Evolutionary conservation across 2,888 invertebrate species (phyloP).

Genomic region (Clunio marinus): DNA sequence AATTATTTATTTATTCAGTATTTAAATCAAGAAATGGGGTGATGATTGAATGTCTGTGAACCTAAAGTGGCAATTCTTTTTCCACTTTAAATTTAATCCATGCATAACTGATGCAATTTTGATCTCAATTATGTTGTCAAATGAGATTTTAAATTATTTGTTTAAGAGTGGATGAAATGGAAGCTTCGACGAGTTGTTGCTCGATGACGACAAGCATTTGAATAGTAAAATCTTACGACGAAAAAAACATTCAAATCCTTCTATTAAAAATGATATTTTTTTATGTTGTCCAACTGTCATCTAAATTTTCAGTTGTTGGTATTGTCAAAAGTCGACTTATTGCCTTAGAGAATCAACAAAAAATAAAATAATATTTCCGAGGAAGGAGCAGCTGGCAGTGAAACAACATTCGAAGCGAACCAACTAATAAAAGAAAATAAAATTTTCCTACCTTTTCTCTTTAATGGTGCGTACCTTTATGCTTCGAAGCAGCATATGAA

Average conservation of each 20-base stretch:
- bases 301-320: too few relatives aligned
- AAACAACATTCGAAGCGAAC: not conserved
- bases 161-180: too few relatives aligned
- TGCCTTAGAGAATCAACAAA: too few relatives aligned
- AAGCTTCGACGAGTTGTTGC: too few relatives aligned
- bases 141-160: not conserved
- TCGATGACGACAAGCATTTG: too few relatives aligned
- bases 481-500: not conserved
- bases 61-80: not conserved
- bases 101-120: conserved; percentile 10
- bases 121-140: not conserved
- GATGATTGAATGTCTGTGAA: not conserved
- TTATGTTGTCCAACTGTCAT: too few relatives aligned
- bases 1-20: not conserved
- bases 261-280: too few relatives aligned
- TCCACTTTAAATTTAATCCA: not conserved
- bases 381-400: not conserved
- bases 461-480: not conserved
- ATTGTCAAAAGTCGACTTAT: too few relatives aligned
- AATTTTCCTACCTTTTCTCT: conserved; percentile 12
- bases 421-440: conserved; percentile 9
- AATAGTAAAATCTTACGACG: too few relatives aligned
- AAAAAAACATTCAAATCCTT: too few relatives aligned
- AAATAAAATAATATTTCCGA: not conserved
- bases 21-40: not conserved